Evolutionary conservation across 2,113 vertebrate species (phyloP).

Genomic region (Cottus gobio): DNA sequence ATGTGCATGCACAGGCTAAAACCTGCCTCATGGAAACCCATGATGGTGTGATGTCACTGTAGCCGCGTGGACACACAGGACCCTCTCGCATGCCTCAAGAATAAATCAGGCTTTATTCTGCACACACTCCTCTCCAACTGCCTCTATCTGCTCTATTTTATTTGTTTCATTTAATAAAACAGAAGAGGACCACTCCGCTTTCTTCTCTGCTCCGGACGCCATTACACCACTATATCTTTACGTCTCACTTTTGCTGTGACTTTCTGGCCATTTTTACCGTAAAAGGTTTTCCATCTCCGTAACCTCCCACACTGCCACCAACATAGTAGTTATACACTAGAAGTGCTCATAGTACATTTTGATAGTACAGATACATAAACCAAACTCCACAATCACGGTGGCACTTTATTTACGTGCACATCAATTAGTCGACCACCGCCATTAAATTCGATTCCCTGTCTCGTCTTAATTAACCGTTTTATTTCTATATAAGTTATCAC

Average conservation of each 20-base stretch:
- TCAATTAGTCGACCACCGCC: not conserved
- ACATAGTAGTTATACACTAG: not conserved
- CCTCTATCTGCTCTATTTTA: conserved; percentile 52
- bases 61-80: not conserved
- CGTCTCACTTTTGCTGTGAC: not conserved
- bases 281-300: not conserved
- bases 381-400: not conserved
- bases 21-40: not conserved
- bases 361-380: not conserved
- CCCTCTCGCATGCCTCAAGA: not conserved
- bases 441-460: not conserved
- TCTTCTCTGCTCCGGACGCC: not conserved
- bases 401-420: not conserved
- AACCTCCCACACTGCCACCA: not conserved
- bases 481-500: not conserved
- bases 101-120: conserved; percentile 36
- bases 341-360: not conserved
- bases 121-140: conserved; percentile 55
- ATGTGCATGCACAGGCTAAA: not conserved
- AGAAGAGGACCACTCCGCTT: conserved; percentile 21
- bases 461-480: not conserved
- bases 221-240: not conserved
- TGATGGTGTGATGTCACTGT: not conserved
- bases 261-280: not conserved
- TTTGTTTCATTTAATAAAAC: conserved; percentile 64